Evolutionary conservation across 1,140 invertebrate genomes (phyloP).

Genomic region (Drosophila trapezifrons): DNA sequence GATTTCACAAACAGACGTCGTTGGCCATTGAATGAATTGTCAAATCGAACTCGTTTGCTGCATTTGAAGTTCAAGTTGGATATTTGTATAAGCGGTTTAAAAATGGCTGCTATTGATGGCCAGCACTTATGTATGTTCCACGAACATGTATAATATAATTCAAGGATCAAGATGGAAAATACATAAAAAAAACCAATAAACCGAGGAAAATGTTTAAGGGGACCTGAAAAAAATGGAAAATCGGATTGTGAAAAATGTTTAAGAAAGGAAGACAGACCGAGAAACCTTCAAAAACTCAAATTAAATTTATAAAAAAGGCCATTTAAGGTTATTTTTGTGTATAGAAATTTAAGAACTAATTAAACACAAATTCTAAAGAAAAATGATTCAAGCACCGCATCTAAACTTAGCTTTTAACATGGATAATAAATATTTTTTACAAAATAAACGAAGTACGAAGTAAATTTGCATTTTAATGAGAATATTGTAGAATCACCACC

Average conservation of each 20-base stretch:
- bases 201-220: neutral
- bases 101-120: slow-evolving; percentile 8
- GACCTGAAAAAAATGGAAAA: neutral
- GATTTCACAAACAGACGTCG: slow-evolving; percentile 9
- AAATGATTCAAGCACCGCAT: neutral
- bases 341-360: neutral
- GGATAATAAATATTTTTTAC: neutral
- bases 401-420: neutral
- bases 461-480: neutral
- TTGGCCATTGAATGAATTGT: slow-evolving; percentile 8
- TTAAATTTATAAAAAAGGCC: too few relatives aligned
- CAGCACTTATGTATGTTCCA: neutral
- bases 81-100: slow-evolving; percentile 16
- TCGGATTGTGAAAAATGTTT: neutral
- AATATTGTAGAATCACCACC: neutral
- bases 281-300: neutral
- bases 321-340: neutral
- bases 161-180: neutral
- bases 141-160: neutral
- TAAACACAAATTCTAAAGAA: neutral
- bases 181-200: neutral
- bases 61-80: slow-evolving; percentile 11
- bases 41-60: slow-evolving; percentile 1
- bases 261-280: neutral
- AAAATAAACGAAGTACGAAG: neutral